phyloP scores from a whole-genome alignment of 2,113 vertebrate species.

The Prionailurus viverrinus region DNA sequence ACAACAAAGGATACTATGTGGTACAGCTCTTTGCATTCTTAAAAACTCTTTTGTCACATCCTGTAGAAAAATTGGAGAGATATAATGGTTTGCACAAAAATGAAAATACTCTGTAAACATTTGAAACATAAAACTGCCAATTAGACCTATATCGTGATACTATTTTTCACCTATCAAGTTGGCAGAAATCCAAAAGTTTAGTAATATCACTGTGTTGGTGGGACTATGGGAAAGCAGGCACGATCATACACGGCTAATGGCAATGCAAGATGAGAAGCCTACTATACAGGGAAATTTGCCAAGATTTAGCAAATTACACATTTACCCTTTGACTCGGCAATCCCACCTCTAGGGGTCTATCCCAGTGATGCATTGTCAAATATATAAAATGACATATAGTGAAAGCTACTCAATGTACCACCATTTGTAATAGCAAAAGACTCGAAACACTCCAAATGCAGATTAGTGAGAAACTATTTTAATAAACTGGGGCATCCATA shows the following conservation, averaged over 20 bases:
- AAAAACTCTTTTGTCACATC: background rate
- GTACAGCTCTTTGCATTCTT: background rate
- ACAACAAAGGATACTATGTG: background rate
- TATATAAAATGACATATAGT: background rate
- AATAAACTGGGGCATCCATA: constrained; percentile 2
- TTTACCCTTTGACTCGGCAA: background rate
- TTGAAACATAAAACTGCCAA: constrained; percentile 38
- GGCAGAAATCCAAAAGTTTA: background rate
- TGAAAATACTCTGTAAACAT: background rate
- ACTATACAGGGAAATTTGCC: background rate
- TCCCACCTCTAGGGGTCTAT: background rate
- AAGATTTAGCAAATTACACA: background rate
- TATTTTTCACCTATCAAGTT: background rate
- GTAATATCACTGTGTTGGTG: background rate
- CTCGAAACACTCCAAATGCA: background rate
- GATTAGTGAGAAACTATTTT: background rate
- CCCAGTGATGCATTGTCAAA: background rate
- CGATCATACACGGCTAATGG: background rate
- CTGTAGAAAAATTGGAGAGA: background rate
- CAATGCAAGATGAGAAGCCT: background rate
- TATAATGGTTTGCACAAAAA: background rate
- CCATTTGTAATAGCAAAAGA: constrained; percentile 28
- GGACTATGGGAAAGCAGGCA: background rate
- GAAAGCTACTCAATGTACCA: background rate
- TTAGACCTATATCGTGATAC: background rate